Percentiles rank a stretch among this genome's conserved stretches.
phyloP scores from a whole-genome alignment of 92 coral and sea anemone genomes.

The Phenganax stokvisi region DNA sequence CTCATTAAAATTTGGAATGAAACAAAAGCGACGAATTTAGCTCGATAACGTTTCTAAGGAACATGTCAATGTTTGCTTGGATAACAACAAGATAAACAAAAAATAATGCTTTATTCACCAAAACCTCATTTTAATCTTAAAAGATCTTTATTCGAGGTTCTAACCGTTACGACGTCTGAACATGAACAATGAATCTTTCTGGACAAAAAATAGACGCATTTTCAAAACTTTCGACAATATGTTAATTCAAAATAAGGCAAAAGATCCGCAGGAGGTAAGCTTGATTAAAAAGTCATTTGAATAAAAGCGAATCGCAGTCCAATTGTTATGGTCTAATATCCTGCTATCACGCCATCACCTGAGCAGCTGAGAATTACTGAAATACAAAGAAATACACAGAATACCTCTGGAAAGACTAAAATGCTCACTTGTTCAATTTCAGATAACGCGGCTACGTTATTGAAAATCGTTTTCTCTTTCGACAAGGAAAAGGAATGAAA shows the following conservation, averaged over 20 bases:
- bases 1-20: constrained; percentile 1
- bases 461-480: neutral
- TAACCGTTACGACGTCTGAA: neutral
- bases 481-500: neutral
- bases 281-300: constrained; percentile 44
- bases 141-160: neutral
- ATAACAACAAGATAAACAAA: constrained; percentile 20
- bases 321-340: constrained; percentile 19
- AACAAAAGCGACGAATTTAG: constrained; percentile 8
- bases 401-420: neutral
- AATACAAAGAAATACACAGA: neutral
- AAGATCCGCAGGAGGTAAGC: constrained; percentile 11
- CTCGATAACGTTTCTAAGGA: constrained; percentile 32
- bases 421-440: neutral
- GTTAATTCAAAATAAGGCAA: constrained; percentile 5
- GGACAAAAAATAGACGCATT: neutral
- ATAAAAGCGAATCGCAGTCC: neutral
- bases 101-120: constrained; percentile 17
- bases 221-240: neutral
- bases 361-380: constrained; percentile 23
- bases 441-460: neutral
- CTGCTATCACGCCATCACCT: constrained; percentile 29
- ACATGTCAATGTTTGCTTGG: constrained; percentile 32
- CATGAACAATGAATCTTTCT: neutral
- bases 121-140: neutral